Conservation (phyloP, 2,113 vertebrate species). For the Chlorocebus sabaeus region DNA sequence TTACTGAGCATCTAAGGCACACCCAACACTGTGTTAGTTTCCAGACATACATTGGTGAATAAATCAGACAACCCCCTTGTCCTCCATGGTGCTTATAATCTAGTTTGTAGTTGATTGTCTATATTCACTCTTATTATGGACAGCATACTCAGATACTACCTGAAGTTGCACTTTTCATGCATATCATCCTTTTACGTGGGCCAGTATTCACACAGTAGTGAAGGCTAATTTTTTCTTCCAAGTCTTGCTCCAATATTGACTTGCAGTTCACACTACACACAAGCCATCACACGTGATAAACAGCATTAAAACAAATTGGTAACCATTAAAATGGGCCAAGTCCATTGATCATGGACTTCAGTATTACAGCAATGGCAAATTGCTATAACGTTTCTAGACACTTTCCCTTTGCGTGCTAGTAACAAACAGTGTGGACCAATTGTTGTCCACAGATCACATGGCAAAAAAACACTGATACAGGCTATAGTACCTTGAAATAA, state of each 20-base stretch:
- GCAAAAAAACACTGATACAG: rapidly evolving
- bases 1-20: background rate
- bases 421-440: background rate
- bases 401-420: background rate
- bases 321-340: background rate
- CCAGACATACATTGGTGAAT: background rate
- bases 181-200: background rate
- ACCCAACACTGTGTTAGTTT: background rate
- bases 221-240: background rate
- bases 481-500: background rate
- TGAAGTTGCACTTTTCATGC: background rate
- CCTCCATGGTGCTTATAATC: background rate
- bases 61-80: background rate
- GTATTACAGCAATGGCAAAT: background rate
- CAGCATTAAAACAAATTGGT: background rate
- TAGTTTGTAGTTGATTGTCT: background rate
- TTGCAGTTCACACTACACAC: background rate
- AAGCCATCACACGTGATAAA: background rate
- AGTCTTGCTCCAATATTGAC: background rate
- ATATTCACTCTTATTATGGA: background rate
- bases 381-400: background rate
- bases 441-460: background rate
- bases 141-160: background rate
- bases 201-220: background rate
- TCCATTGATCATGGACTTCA: background rate